phyloP scores from a whole-genome alignment of 2,797 vertebrate species.

The Alosa sapidissima region DNA sequence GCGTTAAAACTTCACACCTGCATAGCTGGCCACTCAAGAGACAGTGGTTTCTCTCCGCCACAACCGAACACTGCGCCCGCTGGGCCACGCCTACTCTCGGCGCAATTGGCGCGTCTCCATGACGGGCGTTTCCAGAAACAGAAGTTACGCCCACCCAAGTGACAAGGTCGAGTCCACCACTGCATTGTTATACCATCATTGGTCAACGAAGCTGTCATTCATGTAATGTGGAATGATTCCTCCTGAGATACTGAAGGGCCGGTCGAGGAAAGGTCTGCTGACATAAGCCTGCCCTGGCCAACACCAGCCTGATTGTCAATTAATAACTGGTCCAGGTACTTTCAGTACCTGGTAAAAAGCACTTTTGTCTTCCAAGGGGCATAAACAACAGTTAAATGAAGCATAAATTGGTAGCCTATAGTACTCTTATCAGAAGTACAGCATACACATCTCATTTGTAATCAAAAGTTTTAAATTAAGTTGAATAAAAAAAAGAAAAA shows the following conservation, averaged over 20 bases:
- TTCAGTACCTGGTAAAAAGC: too few relatives aligned
- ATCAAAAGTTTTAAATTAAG: too few relatives aligned
- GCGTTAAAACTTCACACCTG: background rate
- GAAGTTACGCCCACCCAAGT: background rate
- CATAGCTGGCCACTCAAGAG: background rate
- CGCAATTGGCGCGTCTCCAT: conserved; percentile 2
- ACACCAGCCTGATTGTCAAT: too few relatives aligned
- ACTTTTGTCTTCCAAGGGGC: too few relatives aligned
- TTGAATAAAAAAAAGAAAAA: too few relatives aligned
- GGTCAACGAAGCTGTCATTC: background rate
- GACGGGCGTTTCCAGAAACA: background rate
- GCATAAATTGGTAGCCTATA: too few relatives aligned
- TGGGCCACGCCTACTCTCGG: conserved; percentile 16
- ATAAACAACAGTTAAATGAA: too few relatives aligned
- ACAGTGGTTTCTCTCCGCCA: background rate
- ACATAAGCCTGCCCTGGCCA: background rate
- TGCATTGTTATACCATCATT: background rate
- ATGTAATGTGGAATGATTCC: background rate
- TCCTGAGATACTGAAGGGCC: background rate
- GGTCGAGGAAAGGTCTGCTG: background rate
- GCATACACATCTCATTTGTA: too few relatives aligned
- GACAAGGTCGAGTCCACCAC: background rate
- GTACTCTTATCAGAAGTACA: too few relatives aligned
- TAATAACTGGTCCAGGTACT: too few relatives aligned
- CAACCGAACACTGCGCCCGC: conserved; percentile 12